Base-by-base conservation (phyloP, 2,888 invertebrate genomes). In the Apamea anceps region DNA sequence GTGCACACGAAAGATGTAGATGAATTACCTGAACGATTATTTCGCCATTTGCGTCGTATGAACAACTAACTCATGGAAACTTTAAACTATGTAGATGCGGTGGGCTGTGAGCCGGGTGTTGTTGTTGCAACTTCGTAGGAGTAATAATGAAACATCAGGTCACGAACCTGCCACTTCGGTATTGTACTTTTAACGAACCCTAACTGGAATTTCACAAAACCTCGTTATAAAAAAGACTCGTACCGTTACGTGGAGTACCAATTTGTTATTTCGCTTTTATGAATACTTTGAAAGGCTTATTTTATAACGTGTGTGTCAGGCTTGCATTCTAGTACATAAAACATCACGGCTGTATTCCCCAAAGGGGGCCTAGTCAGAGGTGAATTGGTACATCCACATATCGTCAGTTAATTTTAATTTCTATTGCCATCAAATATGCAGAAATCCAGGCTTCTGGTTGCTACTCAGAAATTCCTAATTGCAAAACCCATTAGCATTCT, bases 131-230 rank as follows among this genome's bases (percentile, higher is more conserved):
- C 78, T 83, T 68, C n/a, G 45, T 45, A 57, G 28, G n/a, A 48
- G 28, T 83, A 82, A 81, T 80, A 77, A 82, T 82, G 77, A 81
- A 77, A 81, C 77, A 83, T 0, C 63, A 81, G 77, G 77, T 81
- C 81, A 81, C 81, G 83, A 81, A 83, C 83, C 68, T 65, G 79
- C 75, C 70, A 75, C 81, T 74, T 66, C 62, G 21, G 67, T 81
- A 81, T 82, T 77, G 83, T 80, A 77, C 63, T 28, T 82, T 83
- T 85, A 85, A 71, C 54, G 45, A 82, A 80, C 42, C 63, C 4
- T 13, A 75, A 80, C 81, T 72, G 85, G 60, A 65, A 80, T 60
- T 75, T 71, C 62, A 85, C 71, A 77, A 77, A 77, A 48, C 37
- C 48, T n/a, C 68, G 68, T 71, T 62, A 84, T 60, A 37, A 65